Conservation (phyloP, 2,113 vertebrate genomes). For the Craseonycteris thonglongyai region DNA sequence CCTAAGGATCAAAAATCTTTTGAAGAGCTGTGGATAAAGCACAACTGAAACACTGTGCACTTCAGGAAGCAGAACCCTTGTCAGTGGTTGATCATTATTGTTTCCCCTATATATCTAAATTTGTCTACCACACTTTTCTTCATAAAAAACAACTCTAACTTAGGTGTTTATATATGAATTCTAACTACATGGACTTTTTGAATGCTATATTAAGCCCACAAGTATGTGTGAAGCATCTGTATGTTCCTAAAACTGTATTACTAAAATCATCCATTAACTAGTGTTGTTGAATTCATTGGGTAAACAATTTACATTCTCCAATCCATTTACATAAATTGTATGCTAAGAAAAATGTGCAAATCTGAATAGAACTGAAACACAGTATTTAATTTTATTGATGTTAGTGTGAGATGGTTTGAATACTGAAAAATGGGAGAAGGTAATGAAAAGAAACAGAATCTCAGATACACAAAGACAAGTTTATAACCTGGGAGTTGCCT, state of each 20-base stretch:
- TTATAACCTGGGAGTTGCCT: background rate
- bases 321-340: background rate
- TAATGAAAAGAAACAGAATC: background rate
- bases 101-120: background rate
- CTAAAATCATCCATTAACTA: background rate
- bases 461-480: background rate
- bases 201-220: background rate
- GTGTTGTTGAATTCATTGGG: background rate
- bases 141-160: background rate
- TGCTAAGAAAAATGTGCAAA: background rate
- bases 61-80: constrained; percentile 51
- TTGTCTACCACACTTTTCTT: background rate
- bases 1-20: constrained; percentile 76
- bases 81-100: constrained; percentile 8
- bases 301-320: background rate
- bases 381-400: background rate
- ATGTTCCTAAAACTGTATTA: background rate
- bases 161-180: background rate
- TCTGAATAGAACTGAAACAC: background rate
- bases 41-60: constrained; percentile 32
- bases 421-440: background rate
- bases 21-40: constrained; percentile 69
- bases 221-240: background rate
- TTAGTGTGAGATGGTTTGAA: background rate
- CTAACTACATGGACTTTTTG: background rate